Percentiles rank a stretch among this genome's conserved stretches.
phyloP scores from a whole-genome alignment of 1,140 invertebrate species.

The Steinernema khuongi region DNA sequence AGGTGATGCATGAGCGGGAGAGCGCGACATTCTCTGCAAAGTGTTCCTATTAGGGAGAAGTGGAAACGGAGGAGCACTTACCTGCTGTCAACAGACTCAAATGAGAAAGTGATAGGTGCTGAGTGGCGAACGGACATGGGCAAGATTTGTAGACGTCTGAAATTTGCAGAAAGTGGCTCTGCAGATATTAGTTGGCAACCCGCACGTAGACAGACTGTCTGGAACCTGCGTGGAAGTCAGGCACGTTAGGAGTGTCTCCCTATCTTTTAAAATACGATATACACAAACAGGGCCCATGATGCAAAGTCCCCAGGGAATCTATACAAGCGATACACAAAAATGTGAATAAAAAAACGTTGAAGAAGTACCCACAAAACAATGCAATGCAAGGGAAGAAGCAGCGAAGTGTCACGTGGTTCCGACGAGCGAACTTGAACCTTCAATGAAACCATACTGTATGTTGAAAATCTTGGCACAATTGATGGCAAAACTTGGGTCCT shows the following conservation, averaged over 20 bases:
- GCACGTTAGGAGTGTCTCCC: not conserved
- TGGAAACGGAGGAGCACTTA: not conserved
- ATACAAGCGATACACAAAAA: too few species aligned
- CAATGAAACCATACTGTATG: not conserved
- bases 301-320: too few species aligned
- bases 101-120: not conserved
- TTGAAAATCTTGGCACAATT: not conserved
- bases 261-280: too few species aligned
- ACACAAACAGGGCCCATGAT: too few species aligned
- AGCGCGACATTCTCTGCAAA: not conserved
- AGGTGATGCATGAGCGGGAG: not conserved
- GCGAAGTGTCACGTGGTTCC: not conserved
- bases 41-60: not conserved
- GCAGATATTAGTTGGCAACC: not conserved
- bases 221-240: not conserved
- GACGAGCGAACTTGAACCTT: not conserved
- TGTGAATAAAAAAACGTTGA: too few species aligned
- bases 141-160: slow-evolving; percentile 3
- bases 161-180: not conserved
- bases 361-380: too few species aligned
- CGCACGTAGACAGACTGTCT: not conserved
- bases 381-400: too few species aligned
- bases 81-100: not conserved
- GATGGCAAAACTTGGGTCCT: not conserved
- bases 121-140: not conserved